Evolutionary conservation across 2,888 invertebrate genomes (phyloP).

Genomic region (Himalopsyche japonica): DNA sequence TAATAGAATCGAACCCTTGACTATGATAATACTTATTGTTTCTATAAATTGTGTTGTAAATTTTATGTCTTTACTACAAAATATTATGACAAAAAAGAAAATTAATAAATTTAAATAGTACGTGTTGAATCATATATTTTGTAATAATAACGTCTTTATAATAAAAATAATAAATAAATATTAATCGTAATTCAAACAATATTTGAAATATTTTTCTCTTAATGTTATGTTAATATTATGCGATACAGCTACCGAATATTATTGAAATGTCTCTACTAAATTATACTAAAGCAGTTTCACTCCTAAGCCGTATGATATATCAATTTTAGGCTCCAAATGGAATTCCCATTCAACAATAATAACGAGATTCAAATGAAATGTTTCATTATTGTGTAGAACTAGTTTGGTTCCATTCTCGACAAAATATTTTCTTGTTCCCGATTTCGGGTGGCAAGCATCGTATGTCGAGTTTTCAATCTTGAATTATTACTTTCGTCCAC

Average conservation of each 20-base stretch:
- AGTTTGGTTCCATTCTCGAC: constrained; percentile 32
- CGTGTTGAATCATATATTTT: no score
- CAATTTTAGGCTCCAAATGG: neutral
- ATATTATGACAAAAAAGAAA: no score
- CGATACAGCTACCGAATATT: neutral
- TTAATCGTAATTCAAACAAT: neutral
- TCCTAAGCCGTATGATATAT: neutral
- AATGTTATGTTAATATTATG: neutral
- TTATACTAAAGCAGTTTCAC: neutral
- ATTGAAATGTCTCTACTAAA: neutral
- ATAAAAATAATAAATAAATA: no score
- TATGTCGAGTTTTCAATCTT: constrained; percentile 26
- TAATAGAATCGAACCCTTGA: no score
- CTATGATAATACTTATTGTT: no score
- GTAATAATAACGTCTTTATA: no score
- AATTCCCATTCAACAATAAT: constrained; percentile 6
- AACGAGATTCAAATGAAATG: constrained; percentile 32
- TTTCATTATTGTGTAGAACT: constrained; percentile 32
- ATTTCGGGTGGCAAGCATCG: neutral
- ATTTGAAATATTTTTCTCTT: neutral
- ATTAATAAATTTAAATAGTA: no score
- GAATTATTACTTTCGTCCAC: constrained; percentile 18
- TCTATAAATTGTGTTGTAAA: no score
- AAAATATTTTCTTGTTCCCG: constrained; percentile 35
- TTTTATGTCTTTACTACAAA: no score